These are phyloP conservation scores for Phrynocephalus versicolor DNA, from an alignment of 2,113 vertebrate species.

Conservation along the genomic window DNA sequence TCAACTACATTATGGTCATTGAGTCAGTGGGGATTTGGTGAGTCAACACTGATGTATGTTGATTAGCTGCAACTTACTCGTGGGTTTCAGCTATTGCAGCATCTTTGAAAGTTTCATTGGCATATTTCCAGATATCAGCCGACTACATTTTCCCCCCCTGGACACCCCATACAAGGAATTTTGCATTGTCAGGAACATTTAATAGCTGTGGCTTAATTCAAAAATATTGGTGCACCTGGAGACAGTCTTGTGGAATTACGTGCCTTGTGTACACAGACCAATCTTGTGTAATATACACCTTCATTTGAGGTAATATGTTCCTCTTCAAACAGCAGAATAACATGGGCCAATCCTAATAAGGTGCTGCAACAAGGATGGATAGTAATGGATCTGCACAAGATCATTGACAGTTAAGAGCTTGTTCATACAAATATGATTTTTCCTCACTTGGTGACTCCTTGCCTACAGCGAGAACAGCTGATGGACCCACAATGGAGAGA, in stretches of 20 bases:
- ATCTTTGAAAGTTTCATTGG: too few species aligned
- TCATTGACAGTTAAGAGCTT: not conserved
- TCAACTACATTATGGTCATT: too few species aligned
- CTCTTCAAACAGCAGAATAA: not conserved
- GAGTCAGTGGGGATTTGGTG: too few species aligned
- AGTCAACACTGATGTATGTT: too few species aligned
- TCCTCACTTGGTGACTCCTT: not conserved
- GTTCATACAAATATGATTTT: not conserved
- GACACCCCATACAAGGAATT: not conserved
- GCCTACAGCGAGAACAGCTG: not conserved
- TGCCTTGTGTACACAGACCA: not conserved
- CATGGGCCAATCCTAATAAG: not conserved
- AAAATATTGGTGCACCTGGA: not conserved
- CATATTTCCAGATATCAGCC: too few species aligned
- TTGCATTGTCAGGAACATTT: constrained; percentile 32
- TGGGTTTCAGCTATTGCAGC: too few species aligned
- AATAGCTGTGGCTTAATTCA: not conserved
- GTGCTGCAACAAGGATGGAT: not conserved
- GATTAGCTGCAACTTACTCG: too few species aligned
- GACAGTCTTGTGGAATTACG: not conserved
- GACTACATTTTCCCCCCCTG: too few species aligned
- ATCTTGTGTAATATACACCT: not conserved
- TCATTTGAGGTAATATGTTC: not conserved
- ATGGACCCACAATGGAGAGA: not conserved
- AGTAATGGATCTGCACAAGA: not conserved